Percentiles rank a stretch among this genome's conserved stretches.
phyloP scores from a whole-genome alignment of 2,888 invertebrate species.

The Odontocerum albicorne region DNA sequence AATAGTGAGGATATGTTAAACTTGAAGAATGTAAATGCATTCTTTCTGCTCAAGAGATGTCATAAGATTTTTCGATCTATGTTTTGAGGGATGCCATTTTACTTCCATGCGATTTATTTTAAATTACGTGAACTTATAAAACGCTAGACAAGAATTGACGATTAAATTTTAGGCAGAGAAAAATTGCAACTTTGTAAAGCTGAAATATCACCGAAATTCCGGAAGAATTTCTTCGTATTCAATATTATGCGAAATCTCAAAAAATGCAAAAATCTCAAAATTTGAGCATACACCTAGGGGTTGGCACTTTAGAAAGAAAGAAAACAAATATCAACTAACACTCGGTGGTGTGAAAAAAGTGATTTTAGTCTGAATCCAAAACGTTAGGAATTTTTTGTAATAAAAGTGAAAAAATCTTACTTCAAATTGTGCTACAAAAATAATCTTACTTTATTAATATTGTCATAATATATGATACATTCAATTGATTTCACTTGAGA shows the following conservation, averaged over 20 bases:
- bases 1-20: slow-evolving; percentile 25
- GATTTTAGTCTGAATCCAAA: too few relatives aligned
- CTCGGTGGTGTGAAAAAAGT: neutral
- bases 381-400: too few relatives aligned
- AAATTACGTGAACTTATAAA: neutral
- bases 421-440: slow-evolving; percentile 9
- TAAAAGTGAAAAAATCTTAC: too few relatives aligned
- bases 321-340: slow-evolving; percentile 1
- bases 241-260: slow-evolving; percentile 24
- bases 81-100: too few relatives aligned
- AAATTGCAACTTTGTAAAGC: slow-evolving; percentile 34
- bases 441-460: slow-evolving; percentile 5
- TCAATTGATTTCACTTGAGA: slow-evolving; percentile 5
- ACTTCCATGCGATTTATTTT: too few relatives aligned
- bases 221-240: slow-evolving; percentile 32
- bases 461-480: neutral
- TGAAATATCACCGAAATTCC: slow-evolving; percentile 36
- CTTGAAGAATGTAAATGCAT: slow-evolving; percentile 19
- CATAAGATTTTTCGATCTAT: slow-evolving; percentile 5
- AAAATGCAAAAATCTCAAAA: too few relatives aligned
- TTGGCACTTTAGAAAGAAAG: slow-evolving; percentile 28
- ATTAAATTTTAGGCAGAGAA: slow-evolving; percentile 33
- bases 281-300: slow-evolving; percentile 29
- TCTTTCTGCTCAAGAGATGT: slow-evolving; percentile 12
- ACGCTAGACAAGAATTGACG: slow-evolving; percentile 29